Percentiles rank a stretch among this genome's conserved stretches.
Conservation (phyloP, 2,113 vertebrate genomes). For the Glaucidium brasilianum region DNA sequence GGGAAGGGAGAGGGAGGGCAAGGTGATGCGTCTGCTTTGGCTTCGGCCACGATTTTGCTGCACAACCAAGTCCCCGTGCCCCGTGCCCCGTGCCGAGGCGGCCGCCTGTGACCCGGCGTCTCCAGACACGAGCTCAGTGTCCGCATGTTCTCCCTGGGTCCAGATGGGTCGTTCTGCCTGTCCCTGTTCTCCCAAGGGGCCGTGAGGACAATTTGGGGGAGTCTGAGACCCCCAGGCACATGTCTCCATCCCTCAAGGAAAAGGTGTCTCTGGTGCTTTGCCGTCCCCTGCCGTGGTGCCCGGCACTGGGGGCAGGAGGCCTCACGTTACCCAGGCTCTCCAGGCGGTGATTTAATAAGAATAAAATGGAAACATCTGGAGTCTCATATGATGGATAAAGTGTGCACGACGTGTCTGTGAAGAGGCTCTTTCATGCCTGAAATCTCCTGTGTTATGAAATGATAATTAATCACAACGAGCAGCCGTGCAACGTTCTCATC, state of each 20-base stretch:
- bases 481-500: not conserved
- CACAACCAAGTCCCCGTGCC: not conserved
- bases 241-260: fast-evolving
- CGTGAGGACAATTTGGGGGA: fast-evolving
- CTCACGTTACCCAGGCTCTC: not conserved
- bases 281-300: fast-evolving
- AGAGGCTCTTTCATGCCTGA: slow-evolving; percentile 41
- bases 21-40: not conserved
- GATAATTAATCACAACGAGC: not conserved
- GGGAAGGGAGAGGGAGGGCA: not conserved
- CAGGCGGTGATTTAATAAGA: slow-evolving; percentile 26
- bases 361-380: slow-evolving; percentile 52
- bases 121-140: not conserved
- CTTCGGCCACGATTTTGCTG: fast-evolving
- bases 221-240: not conserved
- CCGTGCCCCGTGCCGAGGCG: fast-evolving
- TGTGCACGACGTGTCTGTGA: not conserved
- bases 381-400: slow-evolving; percentile 32
- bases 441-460: not conserved
- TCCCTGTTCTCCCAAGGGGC: not conserved
- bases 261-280: not conserved
- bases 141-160: not conserved
- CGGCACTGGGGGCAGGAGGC: not conserved
- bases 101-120: not conserved
- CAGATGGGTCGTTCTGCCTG: fast-evolving